A percentile compares a stretch with the other conserved stretches of the same genome.
phyloP scores from a whole-genome alignment of 2,888 invertebrate genomes.

The Hemithea aestivaria region DNA sequence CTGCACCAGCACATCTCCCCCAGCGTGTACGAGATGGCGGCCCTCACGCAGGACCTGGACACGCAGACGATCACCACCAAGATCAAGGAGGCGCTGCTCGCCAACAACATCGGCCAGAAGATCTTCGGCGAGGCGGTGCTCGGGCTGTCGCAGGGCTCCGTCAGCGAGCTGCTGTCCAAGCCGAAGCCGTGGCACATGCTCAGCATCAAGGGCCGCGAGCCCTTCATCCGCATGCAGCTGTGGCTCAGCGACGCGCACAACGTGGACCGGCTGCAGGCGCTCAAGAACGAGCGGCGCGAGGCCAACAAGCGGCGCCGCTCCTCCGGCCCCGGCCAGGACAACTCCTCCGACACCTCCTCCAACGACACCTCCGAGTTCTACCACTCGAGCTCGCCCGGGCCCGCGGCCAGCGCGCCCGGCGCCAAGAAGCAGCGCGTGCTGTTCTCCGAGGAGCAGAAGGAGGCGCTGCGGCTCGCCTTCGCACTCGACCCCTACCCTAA shows the following conservation, averaged over 20 bases:
- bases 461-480: conserved; percentile 95
- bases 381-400: conserved; percentile 90
- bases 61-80: conserved; percentile 97
- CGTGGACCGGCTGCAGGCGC: conserved; percentile 93
- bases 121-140: conserved; percentile 98
- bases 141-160: conserved; percentile 97
- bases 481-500: conserved; percentile 98
- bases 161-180: conserved; percentile 97
- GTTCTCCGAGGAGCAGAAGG: conserved; percentile 99
- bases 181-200: conserved; percentile 99
- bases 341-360: conserved; percentile 92
- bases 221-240: conserved; percentile 96
- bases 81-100: conserved; percentile 96
- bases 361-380: conserved; percentile 94
- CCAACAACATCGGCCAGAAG: conserved; percentile 99
- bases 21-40: conserved; percentile 99
- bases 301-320: conserved; percentile 94
- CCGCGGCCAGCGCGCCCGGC: conserved; percentile 86
- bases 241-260: conserved; percentile 98
- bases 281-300: conserved; percentile 94
- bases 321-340: conserved; percentile 90
- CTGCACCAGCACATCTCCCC: conserved; percentile 93
- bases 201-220: conserved; percentile 97
- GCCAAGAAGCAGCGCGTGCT: conserved; percentile 96
- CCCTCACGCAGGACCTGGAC: conserved; percentile 96